phyloP scores from a whole-genome alignment of 1,140 invertebrate genomes.

The Cataglyphis hispanica region DNA sequence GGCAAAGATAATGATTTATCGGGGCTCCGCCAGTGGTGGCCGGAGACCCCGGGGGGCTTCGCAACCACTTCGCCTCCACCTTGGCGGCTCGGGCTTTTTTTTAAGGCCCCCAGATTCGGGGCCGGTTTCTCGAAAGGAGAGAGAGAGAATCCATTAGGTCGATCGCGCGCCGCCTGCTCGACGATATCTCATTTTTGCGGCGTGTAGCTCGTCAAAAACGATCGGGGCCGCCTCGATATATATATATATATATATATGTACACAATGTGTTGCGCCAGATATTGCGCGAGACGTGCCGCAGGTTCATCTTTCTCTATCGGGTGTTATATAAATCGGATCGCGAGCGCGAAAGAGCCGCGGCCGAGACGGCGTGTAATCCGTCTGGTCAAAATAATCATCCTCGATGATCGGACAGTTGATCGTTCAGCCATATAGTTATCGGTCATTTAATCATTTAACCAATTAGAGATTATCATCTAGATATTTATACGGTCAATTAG shows the following conservation, averaged over 20 bases:
- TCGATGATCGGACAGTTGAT: conserved; percentile 22
- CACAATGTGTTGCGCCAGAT: conserved; percentile 41
- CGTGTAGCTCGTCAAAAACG: conserved; percentile 58
- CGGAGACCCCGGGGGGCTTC: conserved; percentile 23
- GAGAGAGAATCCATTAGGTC: conserved; percentile 55
- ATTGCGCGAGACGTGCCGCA: conserved; percentile 32
- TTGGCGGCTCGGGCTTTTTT: conserved; percentile 16
- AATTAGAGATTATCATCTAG: conserved; percentile 57
- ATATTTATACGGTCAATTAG: conserved; percentile 55
- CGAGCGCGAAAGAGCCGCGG: conserved; percentile 25
- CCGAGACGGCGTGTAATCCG: conserved; percentile 46
- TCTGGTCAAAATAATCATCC: conserved; percentile 51
- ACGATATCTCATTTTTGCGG: conserved; percentile 61
- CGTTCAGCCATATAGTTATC: conserved; percentile 43
- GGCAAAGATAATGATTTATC: conserved; percentile 60
- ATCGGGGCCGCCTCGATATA: conserved; percentile 17
- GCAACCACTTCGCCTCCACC: conserved; percentile 35
- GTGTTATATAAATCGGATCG: conserved; percentile 55
- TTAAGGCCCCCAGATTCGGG: conserved; percentile 25
- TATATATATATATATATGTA: not conserved
- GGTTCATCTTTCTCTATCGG: conserved; percentile 18
- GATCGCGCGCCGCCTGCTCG: conserved; percentile 42
- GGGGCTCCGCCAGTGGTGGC: conserved; percentile 1
- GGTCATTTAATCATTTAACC: conserved; percentile 56
- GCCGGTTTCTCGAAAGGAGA: conserved; percentile 17